Evolutionary conservation across 2,113 vertebrate genomes (phyloP), one percentile per base, ranked within the genome.

Genomic region (Leucoraja erinaceus): DNA sequence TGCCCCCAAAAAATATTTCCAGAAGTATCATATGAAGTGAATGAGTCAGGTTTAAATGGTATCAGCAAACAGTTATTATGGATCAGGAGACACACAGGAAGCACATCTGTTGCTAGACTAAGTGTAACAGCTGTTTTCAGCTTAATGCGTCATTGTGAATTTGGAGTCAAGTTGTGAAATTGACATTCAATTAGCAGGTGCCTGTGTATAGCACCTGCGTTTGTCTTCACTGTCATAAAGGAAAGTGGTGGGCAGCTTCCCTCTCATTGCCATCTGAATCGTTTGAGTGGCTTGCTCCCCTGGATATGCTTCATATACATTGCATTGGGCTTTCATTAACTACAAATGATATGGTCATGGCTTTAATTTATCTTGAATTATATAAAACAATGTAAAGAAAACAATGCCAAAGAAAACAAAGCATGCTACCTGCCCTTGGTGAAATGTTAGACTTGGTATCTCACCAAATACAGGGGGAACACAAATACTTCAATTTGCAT

Each of bases 41-140:
- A 47, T 72, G 68, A 91, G 90, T 54, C 90, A 91, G 31, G 72
- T 91, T 91, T 72, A 70, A 47, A 70, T 91, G 90, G 38, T 18
- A 91, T 74, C 54, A 72, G 88, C 63, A 72, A 47, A 72, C 66
- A 72, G 68, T 47, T 91, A 47, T 47, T 74, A 91, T 91, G 90
- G 86, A 25, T 91, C 33, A 47, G 90, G 33, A 63, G 90, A 38
- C 20, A 14, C 33, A 47, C 88, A 70, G 88, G 90, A 91, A 91
- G 38, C 38, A 91, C 33, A 91, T 91, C 90, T 72, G 33, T 91
- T 72, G 68, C 68, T 74, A 12, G 68, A 91, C 33, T 72, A 33
- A 91, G 66, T 33, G 11, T 72, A 72, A 91, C 90, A 72, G 31
- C 38, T 47, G 66, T 33, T 47, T 72, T 72, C 68, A 91, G 4